Percentiles rank a stretch among this genome's conserved stretches.
phyloP scores from a whole-genome alignment of 2,113 vertebrate species.

The Tauraco erythrolophus region DNA sequence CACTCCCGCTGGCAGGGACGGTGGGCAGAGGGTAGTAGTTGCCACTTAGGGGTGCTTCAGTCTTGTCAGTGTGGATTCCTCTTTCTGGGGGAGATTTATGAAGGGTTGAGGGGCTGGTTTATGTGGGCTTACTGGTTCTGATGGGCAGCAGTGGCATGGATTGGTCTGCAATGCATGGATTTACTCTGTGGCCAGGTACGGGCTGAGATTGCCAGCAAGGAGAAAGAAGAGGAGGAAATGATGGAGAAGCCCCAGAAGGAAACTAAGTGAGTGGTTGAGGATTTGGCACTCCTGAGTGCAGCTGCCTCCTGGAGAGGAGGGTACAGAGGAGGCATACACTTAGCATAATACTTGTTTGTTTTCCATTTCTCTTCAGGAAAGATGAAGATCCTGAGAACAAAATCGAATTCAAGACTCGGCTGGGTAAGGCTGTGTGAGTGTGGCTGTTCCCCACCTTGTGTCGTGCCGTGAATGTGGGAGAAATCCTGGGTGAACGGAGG shows the following conservation, averaged over 20 bases:
- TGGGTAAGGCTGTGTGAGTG: slow-evolving; percentile 81
- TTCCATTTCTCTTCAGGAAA: slow-evolving; percentile 80
- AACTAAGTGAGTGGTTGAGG: slow-evolving; percentile 84
- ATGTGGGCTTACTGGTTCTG: background rate
- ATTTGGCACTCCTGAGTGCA: background rate
- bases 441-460: background rate
- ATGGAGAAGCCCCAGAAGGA: slow-evolving; percentile 98
- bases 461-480: background rate
- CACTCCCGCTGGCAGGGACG: rapidly evolving
- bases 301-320: background rate
- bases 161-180: background rate
- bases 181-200: slow-evolving; percentile 82
- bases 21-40: background rate
- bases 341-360: background rate
- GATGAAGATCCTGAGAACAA: slow-evolving; percentile 98
- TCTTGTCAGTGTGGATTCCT: background rate
- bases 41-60: rapidly evolving
- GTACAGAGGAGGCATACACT: background rate
- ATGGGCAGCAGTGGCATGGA: background rate
- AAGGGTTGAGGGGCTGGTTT: background rate
- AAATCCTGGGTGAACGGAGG: background rate
- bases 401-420: slow-evolving; percentile 97
- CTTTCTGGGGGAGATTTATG: background rate
- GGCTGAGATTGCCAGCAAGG: slow-evolving; percentile 97
- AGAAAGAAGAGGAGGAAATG: slow-evolving; percentile 96